These are phyloP conservation scores for Dryas iulia DNA, from an alignment of 1,140 invertebrate species.

Conservation along the genomic window DNA sequence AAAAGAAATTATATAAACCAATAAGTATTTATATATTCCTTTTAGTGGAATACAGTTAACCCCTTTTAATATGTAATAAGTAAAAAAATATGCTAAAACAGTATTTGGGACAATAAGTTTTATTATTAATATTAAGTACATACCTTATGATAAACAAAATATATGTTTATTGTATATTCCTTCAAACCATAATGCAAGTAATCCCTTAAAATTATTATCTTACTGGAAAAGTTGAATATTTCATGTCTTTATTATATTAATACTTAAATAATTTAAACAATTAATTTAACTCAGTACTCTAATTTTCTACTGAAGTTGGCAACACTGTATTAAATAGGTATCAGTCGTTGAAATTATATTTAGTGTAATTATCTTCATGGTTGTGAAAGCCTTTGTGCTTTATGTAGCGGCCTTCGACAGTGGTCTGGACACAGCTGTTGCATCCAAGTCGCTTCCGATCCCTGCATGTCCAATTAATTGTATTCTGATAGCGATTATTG, in stretches of 20 bases:
- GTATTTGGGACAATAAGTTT: too few relatives aligned
- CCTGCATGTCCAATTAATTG: constrained; percentile 75
- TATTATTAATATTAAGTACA: too few relatives aligned
- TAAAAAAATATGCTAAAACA: too few relatives aligned
- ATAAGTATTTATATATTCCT: too few relatives aligned
- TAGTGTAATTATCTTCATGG: constrained; percentile 71
- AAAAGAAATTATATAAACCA: too few relatives aligned
- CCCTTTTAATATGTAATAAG: too few relatives aligned
- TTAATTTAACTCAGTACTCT: constrained; percentile 7
- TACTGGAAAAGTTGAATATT: not conserved
- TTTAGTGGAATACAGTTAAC: too few relatives aligned
- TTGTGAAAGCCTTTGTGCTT: constrained; percentile 73
- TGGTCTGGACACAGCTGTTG: constrained; percentile 70
- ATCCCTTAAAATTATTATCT: not conserved
- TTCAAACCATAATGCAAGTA: too few relatives aligned
- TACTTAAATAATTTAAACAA: not conserved
- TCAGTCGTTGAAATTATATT: constrained; percentile 75
- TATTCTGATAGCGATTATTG: constrained; percentile 73
- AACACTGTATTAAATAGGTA: constrained; percentile 30
- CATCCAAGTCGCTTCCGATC: constrained; percentile 67
- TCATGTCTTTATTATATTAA: not conserved
- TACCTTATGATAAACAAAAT: not conserved
- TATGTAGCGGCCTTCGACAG: constrained; percentile 64
- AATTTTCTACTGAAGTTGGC: constrained; percentile 43
- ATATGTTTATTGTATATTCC: not conserved